phyloP scores from a whole-genome alignment of 2,888 invertebrate species.

The Thymelicus acteon region DNA sequence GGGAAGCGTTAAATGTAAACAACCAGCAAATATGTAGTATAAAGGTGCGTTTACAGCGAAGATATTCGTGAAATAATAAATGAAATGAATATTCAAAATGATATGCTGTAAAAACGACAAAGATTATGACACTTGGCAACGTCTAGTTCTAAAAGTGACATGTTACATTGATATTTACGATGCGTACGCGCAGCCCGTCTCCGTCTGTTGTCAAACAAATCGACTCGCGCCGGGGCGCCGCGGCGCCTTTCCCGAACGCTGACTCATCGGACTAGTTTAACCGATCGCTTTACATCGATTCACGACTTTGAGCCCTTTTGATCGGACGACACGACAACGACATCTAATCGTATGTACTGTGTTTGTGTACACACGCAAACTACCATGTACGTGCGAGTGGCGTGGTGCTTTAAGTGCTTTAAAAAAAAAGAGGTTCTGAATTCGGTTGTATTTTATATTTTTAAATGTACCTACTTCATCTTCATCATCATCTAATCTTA shows the following conservation, averaged over 20 bases:
- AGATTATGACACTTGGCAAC: conserved; percentile 9
- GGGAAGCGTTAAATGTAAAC: too few species aligned
- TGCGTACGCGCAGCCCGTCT: conserved; percentile 8
- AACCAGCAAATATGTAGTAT: too few species aligned
- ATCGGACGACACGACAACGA: too few species aligned
- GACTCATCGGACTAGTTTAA: conserved; percentile 37
- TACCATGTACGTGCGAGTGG: too few species aligned
- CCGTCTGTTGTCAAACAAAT: conserved; percentile 40
- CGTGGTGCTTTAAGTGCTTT: too few species aligned
- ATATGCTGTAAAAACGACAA: background rate
- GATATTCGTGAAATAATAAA: background rate
- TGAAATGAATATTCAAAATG: background rate
- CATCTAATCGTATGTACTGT: too few species aligned
- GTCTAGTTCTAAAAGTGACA: conserved; percentile 8
- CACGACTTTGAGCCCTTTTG: background rate
- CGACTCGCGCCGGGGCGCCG: conserved; percentile 5
- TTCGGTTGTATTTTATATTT: too few species aligned
- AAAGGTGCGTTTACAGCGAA: background rate
- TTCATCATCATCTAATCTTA: too few species aligned
- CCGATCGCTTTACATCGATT: conserved; percentile 19
- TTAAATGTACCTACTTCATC: too few species aligned
- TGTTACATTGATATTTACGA: conserved; percentile 1
- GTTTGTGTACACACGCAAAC: too few species aligned
- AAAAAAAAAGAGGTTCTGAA: too few species aligned
- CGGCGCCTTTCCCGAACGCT: conserved; percentile 11